Conservation (phyloP, 2,888 invertebrate genomes). For the Orthosia cruda region DNA sequence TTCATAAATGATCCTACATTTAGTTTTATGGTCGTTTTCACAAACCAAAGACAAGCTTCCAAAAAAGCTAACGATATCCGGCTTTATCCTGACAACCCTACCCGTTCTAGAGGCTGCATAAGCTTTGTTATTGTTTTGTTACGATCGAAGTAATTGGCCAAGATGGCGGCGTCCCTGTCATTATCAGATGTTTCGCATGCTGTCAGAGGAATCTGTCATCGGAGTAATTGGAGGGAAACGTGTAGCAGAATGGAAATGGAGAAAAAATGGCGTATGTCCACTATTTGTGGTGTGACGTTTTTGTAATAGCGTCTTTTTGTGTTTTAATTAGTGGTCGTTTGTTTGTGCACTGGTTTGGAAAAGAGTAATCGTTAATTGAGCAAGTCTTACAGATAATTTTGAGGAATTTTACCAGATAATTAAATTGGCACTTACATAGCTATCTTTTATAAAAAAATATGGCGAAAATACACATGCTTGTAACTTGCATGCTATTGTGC, state of each 20-base stretch:
- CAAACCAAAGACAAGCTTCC: too few relatives aligned
- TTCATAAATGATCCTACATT: too few relatives aligned
- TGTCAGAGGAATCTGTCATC: constrained; percentile 60
- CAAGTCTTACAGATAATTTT: background rate
- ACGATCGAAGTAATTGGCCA: constrained; percentile 58
- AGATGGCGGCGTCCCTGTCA: constrained; percentile 49
- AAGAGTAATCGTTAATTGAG: background rate
- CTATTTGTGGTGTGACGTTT: constrained; percentile 33
- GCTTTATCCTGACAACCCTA: background rate
- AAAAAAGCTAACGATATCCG: too few relatives aligned
- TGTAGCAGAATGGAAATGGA: constrained; percentile 34
- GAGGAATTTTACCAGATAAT: background rate
- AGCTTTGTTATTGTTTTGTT: constrained; percentile 69
- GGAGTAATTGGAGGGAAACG: constrained; percentile 56
- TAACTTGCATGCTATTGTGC: too few relatives aligned
- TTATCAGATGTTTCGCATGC: constrained; percentile 53
- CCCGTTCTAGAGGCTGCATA: constrained; percentile 42
- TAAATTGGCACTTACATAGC: background rate
- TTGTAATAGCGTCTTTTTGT: constrained; percentile 2
- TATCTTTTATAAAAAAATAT: too few relatives aligned
- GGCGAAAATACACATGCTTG: too few relatives aligned
- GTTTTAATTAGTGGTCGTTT: constrained; percentile 6
- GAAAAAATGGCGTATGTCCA: constrained; percentile 19
- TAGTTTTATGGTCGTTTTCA: too few relatives aligned
- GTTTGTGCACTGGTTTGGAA: constrained; percentile 11